Evolutionary conservation across 2,113 vertebrate species (phyloP), one percentile per base, ranked within the genome.

Genomic region (Sigmodon hispidus): DNA sequence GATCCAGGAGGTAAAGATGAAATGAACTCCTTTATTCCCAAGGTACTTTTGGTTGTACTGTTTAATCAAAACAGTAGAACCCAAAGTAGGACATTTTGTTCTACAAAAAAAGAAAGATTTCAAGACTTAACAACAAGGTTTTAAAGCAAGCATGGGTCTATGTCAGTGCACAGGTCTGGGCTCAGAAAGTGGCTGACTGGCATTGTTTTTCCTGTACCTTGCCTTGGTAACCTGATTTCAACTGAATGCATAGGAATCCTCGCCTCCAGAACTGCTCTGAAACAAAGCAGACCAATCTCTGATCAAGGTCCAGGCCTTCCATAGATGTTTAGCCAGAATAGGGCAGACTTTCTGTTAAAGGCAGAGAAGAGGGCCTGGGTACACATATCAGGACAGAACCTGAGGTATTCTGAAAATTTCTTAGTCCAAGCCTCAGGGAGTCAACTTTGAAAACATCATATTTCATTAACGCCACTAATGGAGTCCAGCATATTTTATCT

Each of bases 151-250:
- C 36, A 5, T 9, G 36, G 31, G 65, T 4, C 5, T 12, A 1
- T 12, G 0, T 63, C 24, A 48, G 15, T 69, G 7, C 0, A 5
- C 11, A 57, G 59, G 34, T 0, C 24, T 5, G 61, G 45, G 0
- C 0, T 8, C 34, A 4, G 0, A 1, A 26, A 85, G 17, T 19
- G 4, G 7, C 10, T 26, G 34, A 2, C n/a, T 43, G 52, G 7
- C 48, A 24, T 15, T 16, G 10, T 4, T 40, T 61, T 90, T 34
- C 63, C 22, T 17, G 6, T 1, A 1, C 21, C 19, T 48, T 80
- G 8, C 21, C 40, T 36, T 31, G 26, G 61, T 13, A 24, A n/a
- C 65, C 50, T 76, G 13, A 75, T 72, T 63, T 89, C 45, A 85
- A 52, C 13, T 36, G n/a, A 16, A 3, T 1, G 5, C 19, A 31